Evolutionary conservation across 2,888 invertebrate species (phyloP), one percentile per base, ranked within the genome.

Genomic region (Mythimna loreyi): DNA sequence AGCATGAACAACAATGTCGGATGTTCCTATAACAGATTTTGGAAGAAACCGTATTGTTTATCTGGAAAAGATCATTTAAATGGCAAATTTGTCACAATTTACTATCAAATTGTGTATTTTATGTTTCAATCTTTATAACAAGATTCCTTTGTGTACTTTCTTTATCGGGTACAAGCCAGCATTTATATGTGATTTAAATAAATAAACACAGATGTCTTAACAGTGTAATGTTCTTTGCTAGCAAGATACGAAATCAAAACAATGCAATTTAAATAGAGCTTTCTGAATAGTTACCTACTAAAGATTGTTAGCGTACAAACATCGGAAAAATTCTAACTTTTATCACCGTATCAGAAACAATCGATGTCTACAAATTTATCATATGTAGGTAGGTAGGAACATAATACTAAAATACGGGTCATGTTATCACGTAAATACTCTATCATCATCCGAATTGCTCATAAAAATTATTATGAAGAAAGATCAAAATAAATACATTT

Each of bases 1-100:
- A 61, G 43, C 50, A 49, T 49, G 40, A 66, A 71, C 45, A 53
- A 55, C 21, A 52, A 28, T 60, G 65, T 53, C 63, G 49, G 56
- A 65, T 69, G 58, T 67, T 67, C 58, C 28, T 57, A 21, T 70
- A 58, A 49, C 58, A 52, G 49, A 62, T 49, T 52, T 58, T 75
- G 47, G 11, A 43, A 65, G 28, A 21, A 50, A n/a, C 53, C 36
- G 6, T 78, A 40, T 30, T 47, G 33, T 47, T 60, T 49, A 33
- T 56, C 25, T 45, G 50, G 43, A 59, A 60, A 55, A 61, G 56
- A 50, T 61, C 47, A 28, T 57, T 43, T 45, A 23, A 59, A 45
- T 30, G 43, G 40, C 36, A 58, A 49, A 45, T 2, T 50, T 58
- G n/a, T 30, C 43, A 55, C 21, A 36, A 19, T 43, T 33, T 25